These are phyloP conservation scores for Diacarnus erythraeanus DNA, from an alignment of 37 sponge, comb jelly and placozoan species.

Conservation along the genomic window DNA sequence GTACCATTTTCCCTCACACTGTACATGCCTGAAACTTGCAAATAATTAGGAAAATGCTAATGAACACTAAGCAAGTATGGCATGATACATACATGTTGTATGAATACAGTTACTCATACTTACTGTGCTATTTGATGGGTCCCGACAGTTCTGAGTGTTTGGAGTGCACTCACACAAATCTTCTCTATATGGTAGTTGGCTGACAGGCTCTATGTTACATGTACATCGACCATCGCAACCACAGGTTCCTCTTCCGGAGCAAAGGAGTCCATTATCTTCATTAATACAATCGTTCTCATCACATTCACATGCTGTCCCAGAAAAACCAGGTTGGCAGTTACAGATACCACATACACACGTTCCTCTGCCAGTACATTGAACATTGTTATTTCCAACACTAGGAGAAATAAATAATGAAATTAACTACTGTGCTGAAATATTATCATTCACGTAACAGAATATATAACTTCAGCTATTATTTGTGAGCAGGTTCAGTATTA, in stretches of 20 bases:
- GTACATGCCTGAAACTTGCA: too few species aligned
- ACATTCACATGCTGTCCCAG: slow-evolving; percentile 66
- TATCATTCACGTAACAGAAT: too few species aligned
- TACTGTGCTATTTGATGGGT: slow-evolving; percentile 16
- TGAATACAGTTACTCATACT: slow-evolving; percentile 1
- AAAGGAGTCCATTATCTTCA: background rate
- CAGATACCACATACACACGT: slow-evolving; percentile 65
- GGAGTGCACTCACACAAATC: slow-evolving; percentile 48
- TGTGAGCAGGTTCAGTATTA: too few species aligned
- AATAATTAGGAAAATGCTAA: background rate
- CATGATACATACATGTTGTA: too few species aligned
- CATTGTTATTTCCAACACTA: background rate
- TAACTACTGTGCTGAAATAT: too few species aligned
- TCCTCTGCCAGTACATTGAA: slow-evolving; percentile 35
- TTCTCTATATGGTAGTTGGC: slow-evolving; percentile 15
- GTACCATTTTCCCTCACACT: too few species aligned
- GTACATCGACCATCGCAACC: slow-evolving; percentile 10
- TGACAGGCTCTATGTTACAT: slow-evolving; percentile 18
- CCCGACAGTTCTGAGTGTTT: slow-evolving; percentile 23
- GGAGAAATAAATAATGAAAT: background rate
- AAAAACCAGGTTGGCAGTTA: slow-evolving; percentile 32
- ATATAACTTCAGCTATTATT: too few species aligned
- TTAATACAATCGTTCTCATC: background rate
- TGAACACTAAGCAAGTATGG: too few species aligned
- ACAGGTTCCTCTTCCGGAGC: slow-evolving; percentile 13